Base-by-base conservation (phyloP, 2,888 invertebrate species). In the Clitarchus hookeri region DNA sequence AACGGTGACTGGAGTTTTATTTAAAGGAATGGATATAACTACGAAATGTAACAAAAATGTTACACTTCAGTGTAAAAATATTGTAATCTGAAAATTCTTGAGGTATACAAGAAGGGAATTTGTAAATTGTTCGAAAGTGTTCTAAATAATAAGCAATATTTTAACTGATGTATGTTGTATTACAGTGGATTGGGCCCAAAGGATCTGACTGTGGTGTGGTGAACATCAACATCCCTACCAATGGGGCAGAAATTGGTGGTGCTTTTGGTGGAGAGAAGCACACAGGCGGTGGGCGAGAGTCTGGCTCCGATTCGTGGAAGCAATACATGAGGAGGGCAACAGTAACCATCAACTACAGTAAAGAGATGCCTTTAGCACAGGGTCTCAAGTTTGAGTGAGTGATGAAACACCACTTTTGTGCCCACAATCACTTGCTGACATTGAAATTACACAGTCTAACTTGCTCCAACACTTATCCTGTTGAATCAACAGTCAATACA, bases 171-270 rank as follows among this genome's bases (percentile, higher is more conserved):
- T 26, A 0, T 65, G 26, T 16, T 83, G 11, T 36, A 27, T 86
- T 92, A n/a, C 91, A 97, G 96, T 97, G 97, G 97, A 95, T 96
- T 90, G 98, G 98, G 13, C 97, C 98, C 0, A 96, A 96, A 91
- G 98, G 99, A 19, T 99, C 99, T 0, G 99, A 99, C 92, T 99
- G 99, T 92, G 99, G 99, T 85, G 97, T 99, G 89, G 96, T 98
- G 79, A 99, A 98, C 91, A 96, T 99, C 13, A 99, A 99, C 92
- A 99, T 99, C 89, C 98, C 99, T 3, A 99, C 99, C 0, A 98
- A 97, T 91, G 99, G 99, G 87, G 99, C 99, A 23, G 99, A 99
- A 92, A 99, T 99, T 89, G 99, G 99, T 25, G 99, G 99, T 53
- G 99, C 99, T 1, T 99, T 99, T 92, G 99, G 99, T 87, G 97